These are phyloP conservation scores for Cossypha heuglini DNA, from an alignment of 2,797 vertebrate genomes.

Conservation along the genomic window DNA sequence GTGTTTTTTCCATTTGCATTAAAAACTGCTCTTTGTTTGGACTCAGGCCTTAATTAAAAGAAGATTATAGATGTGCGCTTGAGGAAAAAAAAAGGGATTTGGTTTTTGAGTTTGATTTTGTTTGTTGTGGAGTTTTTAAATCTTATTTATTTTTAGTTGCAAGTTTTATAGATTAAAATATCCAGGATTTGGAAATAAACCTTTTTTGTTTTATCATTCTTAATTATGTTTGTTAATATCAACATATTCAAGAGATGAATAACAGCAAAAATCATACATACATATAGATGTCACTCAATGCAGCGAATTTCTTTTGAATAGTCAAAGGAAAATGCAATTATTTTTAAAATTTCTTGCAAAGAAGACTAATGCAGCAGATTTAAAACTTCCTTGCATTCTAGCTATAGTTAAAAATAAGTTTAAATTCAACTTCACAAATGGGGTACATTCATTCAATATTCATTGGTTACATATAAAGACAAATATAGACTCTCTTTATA, in stretches of 20 bases:
- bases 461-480: background rate
- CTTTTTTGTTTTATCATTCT: background rate
- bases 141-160: background rate
- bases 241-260: background rate
- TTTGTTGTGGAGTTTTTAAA: background rate
- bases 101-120: background rate
- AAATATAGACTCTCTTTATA: background rate
- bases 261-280: background rate
- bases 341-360: background rate
- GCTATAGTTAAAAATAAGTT: background rate
- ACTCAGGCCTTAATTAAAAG: background rate
- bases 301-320: background rate
- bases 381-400: background rate
- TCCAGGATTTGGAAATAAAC: background rate
- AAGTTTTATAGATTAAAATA: background rate
- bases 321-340: background rate
- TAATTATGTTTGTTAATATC: background rate
- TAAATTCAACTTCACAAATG: background rate
- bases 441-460: background rate
- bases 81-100: background rate
- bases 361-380: background rate
- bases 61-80: fast-evolving
- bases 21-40: background rate
- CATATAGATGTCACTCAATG: background rate
- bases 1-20: background rate